Evolutionary conservation across 2,797 vertebrate genomes (phyloP).

Genomic region (Simalia tracyae): DNA sequence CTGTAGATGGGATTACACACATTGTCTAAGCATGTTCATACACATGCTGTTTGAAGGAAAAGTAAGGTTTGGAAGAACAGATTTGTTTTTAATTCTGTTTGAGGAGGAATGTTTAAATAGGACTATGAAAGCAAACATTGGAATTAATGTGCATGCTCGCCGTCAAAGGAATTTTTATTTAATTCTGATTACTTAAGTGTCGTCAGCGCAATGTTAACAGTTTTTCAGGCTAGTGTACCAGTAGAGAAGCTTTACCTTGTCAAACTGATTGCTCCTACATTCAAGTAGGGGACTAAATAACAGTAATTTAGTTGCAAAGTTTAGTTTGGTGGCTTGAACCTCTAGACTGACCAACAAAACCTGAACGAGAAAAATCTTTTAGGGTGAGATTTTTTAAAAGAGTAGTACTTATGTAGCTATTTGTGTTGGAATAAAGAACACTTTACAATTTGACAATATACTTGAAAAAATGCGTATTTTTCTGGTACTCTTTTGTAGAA

Average conservation of each 20-base stretch:
- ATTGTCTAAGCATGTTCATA: conserved; percentile 63
- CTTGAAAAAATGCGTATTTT: conserved; percentile 71
- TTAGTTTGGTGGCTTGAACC: conserved; percentile 61
- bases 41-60: conserved; percentile 55
- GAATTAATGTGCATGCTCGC: conserved; percentile 65
- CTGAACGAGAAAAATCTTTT: conserved; percentile 61
- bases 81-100: conserved; percentile 62
- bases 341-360: conserved; percentile 55
- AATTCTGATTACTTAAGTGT: conserved; percentile 53
- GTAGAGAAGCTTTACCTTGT: conserved; percentile 57
- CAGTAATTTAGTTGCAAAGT: conserved; percentile 49
- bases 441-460: conserved; percentile 68
- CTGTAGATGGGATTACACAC: conserved; percentile 68
- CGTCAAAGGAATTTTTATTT: conserved; percentile 67
- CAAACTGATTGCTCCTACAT: conserved; percentile 59
- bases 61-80: conserved; percentile 61
- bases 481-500: conserved; percentile 71
- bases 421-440: conserved; percentile 71
- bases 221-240: conserved; percentile 70
- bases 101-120: conserved; percentile 62
- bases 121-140: conserved; percentile 55
- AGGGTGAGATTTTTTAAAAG: conserved; percentile 46
- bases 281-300: conserved; percentile 58
- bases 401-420: conserved; percentile 67
- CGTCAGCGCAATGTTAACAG: conserved; percentile 68